A percentile compares a stretch with the other conserved stretches of the same genome.
phyloP scores from a whole-genome alignment of 2,113 vertebrate species.

The Heterotilapia buettikoferi region DNA sequence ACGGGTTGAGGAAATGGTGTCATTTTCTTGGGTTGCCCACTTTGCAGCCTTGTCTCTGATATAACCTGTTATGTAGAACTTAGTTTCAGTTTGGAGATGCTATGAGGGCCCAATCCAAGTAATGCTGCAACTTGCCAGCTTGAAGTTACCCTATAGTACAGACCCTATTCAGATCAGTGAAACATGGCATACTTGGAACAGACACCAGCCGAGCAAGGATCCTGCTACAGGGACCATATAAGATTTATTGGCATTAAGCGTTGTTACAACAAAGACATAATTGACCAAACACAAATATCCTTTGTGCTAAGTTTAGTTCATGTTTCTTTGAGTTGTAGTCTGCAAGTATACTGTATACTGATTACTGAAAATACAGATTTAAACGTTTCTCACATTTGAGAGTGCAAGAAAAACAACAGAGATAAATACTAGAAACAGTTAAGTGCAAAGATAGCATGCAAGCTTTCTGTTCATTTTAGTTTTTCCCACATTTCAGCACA shows the following conservation, averaged over 20 bases:
- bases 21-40: neutral
- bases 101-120: neutral
- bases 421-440: neutral
- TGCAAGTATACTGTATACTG: neutral
- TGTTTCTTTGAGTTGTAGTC: neutral
- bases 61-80: neutral
- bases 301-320: neutral
- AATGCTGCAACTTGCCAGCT: neutral
- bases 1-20: neutral
- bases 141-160: neutral
- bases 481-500: neutral
- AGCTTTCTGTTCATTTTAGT: neutral
- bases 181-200: neutral
- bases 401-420: neutral
- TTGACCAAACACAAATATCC: neutral
- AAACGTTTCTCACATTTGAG: neutral
- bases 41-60: neutral
- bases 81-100: neutral
- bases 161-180: neutral
- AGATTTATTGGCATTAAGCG: neutral
- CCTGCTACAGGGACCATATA: neutral
- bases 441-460: neutral
- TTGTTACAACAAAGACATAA: fast-evolving
- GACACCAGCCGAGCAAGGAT: neutral
- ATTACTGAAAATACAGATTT: neutral